Conservation (phyloP, 2,888 invertebrate species). For the Cryptus viduatorius region DNA sequence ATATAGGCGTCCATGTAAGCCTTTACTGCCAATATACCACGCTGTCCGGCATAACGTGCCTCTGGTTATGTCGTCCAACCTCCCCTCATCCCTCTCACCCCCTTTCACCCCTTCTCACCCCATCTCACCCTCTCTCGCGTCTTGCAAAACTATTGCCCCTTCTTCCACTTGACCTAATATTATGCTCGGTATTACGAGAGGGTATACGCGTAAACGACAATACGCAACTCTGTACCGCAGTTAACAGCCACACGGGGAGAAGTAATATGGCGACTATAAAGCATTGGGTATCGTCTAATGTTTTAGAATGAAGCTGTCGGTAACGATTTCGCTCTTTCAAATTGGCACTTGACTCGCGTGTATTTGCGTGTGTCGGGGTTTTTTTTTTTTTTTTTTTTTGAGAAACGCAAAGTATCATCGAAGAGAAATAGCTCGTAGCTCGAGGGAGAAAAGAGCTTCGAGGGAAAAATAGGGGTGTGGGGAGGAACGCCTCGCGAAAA, state of each 20-base stretch:
- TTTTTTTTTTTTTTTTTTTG: not conserved
- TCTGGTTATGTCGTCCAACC: not conserved
- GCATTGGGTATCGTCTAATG: not conserved
- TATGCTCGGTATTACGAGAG: slow-evolving; percentile 2
- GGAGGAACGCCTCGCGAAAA: slow-evolving; percentile 39
- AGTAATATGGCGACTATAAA: not conserved
- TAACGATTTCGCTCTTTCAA: not conserved
- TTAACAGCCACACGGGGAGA: not conserved
- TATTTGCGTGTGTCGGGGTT: not conserved
- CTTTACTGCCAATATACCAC: slow-evolving; percentile 82
- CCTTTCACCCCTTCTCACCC: not conserved
- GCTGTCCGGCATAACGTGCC: slow-evolving; percentile 76
- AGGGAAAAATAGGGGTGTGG: slow-evolving; percentile 21
- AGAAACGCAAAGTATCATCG: not conserved
- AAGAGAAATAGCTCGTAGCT: slow-evolving; percentile 1
- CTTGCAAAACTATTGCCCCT: slow-evolving; percentile 28
- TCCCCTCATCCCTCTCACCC: not conserved
- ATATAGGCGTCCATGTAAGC: slow-evolving; percentile 79
- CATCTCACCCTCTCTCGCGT: not conserved
- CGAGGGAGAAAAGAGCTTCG: slow-evolving; percentile 40
- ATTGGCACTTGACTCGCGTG: not conserved
- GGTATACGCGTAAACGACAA: not conserved
- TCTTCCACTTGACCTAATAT: slow-evolving; percentile 41
- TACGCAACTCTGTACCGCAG: slow-evolving; percentile 1
- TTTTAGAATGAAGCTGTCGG: slow-evolving; percentile 5